Base-by-base conservation (phyloP, 2,888 invertebrate species). In the Perithous albicinctus region DNA sequence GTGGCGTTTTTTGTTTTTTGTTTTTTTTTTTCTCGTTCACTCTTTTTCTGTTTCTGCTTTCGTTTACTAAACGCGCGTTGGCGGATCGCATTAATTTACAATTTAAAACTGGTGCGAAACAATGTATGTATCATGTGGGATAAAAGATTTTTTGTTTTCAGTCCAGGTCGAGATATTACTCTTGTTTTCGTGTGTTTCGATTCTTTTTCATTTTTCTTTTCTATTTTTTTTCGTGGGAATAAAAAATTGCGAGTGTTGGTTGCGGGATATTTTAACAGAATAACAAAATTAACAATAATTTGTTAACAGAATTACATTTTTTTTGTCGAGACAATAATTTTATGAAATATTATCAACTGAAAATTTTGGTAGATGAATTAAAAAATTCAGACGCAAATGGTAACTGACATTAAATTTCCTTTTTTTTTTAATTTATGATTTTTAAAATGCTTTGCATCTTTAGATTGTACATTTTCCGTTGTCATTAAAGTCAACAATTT, bases 31-130 rank as follows among this genome's bases (percentile, higher is more conserved):
- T 56, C 15, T 29, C 0, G 59, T n/a, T n/a, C 59, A 59, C 35
- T 59, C 59, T 18, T n/a, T n/a, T n/a, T n/a, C n/a, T n/a, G n/a
- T n/a, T n/a, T 32, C 3, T 8, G 7, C 32, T 32, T 18, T 15
- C 8, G 32, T 32, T 32, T 18, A 6, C 8, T 32, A 15, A 32
- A 15, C n/a, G 15, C 59, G 59, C 59, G 59, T 59, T 15, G 59
- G 59, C 35, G 59, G 59, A 59, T 32, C 35, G 15, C 59, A 32
- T 59, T 15, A 18, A 59, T 59, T 32, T 59, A 18, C 59, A 59
- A 59, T 32, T 59, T 10, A 32, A 59, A 59, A 35, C 32, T 15
- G 1, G 2, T n/a, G 54, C 12, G 18, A 46, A 3, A 2, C 23
- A 51, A 23, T 51, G 23, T 23, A 23, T 23, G 23, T 51, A 51